Evolutionary conservation across 2,113 vertebrate genomes (phyloP).

Genomic region (Antigone vipio): DNA sequence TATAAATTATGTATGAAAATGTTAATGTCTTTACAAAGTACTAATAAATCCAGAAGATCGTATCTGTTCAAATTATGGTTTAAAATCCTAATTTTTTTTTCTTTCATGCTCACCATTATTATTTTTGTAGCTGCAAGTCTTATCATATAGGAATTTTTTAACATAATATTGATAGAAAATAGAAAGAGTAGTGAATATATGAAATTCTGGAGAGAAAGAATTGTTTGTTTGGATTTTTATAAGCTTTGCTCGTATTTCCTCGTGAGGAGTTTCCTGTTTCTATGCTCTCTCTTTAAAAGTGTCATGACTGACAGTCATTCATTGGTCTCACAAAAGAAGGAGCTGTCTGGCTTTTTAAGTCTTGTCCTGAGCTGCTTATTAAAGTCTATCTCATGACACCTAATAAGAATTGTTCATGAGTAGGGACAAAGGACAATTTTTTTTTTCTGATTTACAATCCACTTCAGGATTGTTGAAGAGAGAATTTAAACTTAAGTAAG

Average conservation of each 20-base stretch:
- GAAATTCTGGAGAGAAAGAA: conserved; percentile 15
- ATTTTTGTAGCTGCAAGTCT: conserved; percentile 62
- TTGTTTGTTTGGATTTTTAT: conserved; percentile 44
- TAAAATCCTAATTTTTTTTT: conserved; percentile 56
- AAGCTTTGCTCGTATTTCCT: neutral
- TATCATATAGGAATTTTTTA: conserved; percentile 15
- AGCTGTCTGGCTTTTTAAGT: neutral
- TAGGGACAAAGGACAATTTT: neutral
- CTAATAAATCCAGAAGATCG: conserved; percentile 81
- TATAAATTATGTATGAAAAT: conserved; percentile 85
- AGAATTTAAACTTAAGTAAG: neutral
- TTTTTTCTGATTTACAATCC: neutral
- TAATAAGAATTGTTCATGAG: neutral
- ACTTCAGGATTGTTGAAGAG: neutral
- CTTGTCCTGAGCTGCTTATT: neutral
- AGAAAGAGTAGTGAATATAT: conserved; percentile 42
- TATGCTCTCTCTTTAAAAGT: neutral
- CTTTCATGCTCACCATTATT: conserved; percentile 53
- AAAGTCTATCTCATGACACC: neutral
- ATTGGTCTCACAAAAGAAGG: neutral
- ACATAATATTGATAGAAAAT: conserved; percentile 32
- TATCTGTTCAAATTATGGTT: conserved; percentile 70
- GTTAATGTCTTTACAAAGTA: conserved; percentile 82
- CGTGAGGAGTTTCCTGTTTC: conserved; percentile 2
- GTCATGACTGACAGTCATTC: neutral